A percentile compares a stretch with the other conserved stretches of the same genome.
phyloP scores from a whole-genome alignment of 2,797 vertebrate genomes.

The Mus spretus region DNA sequence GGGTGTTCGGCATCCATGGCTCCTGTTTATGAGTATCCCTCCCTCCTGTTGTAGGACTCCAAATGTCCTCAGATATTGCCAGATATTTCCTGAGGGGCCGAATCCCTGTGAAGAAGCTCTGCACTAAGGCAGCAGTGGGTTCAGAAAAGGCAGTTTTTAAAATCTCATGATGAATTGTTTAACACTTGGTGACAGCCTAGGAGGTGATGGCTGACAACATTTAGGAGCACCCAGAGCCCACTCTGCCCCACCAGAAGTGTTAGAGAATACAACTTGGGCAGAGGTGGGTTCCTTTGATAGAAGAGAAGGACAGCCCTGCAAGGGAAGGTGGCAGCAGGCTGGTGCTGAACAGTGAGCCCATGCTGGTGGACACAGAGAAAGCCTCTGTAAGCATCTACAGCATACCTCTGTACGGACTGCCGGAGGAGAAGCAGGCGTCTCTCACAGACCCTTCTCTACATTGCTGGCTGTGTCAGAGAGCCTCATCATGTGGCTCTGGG shows the following conservation, averaged over 20 bases:
- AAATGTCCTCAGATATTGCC: not conserved
- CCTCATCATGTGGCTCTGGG: not conserved
- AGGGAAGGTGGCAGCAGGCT: not conserved
- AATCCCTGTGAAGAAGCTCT: not conserved
- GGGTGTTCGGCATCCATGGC: not conserved
- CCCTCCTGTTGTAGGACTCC: not conserved
- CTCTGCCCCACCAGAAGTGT: not conserved
- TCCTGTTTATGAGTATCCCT: not conserved
- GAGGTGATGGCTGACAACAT: not conserved
- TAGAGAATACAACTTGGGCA: not conserved
- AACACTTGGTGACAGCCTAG: not conserved
- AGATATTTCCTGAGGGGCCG: not conserved
- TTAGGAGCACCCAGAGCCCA: not conserved
- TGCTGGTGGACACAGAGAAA: not conserved
- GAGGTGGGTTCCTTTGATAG: not conserved
- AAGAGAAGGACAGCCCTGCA: not conserved
- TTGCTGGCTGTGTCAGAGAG: not conserved
- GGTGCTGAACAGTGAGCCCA: not conserved
- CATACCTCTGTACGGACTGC: constrained; percentile 32
- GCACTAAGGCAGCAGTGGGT: not conserved
- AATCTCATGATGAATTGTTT: not conserved
- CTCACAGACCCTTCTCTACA: not conserved
- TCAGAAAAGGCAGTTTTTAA: not conserved
- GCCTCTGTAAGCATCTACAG: not conserved
- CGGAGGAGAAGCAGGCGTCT: not conserved